phyloP scores from a whole-genome alignment of 2,888 invertebrate species.

The Melanostoma mellinum region DNA sequence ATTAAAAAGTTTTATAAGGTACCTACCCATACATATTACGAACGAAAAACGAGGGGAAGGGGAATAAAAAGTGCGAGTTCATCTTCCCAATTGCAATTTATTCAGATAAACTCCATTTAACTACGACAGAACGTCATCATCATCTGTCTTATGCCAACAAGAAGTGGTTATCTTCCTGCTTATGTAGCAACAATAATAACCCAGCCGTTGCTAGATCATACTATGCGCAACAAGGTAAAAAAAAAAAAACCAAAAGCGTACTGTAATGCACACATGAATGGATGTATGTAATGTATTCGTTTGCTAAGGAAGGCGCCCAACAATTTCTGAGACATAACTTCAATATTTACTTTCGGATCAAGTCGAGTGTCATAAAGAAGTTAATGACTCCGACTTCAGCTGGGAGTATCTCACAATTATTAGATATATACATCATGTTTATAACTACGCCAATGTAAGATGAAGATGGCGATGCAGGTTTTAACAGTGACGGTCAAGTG shows the following conservation, averaged over 20 bases:
- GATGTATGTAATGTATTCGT: neutral
- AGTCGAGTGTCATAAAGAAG: slow-evolving; percentile 50
- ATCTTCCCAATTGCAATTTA: slow-evolving; percentile 37
- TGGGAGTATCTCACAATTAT: neutral
- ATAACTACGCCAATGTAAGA: neutral
- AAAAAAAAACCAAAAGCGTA: slow-evolving; percentile 38
- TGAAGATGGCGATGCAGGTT: slow-evolving; percentile 1
- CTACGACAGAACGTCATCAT: slow-evolving; percentile 39
- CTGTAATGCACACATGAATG: slow-evolving; percentile 16
- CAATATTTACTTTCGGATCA: slow-evolving; percentile 54
- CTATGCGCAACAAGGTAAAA: slow-evolving; percentile 40
- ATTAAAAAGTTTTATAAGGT: slow-evolving; percentile 44
- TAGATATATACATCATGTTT: neutral
- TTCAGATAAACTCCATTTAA: slow-evolving; percentile 41
- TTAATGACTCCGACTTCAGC: slow-evolving; percentile 26
- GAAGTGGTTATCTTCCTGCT: slow-evolving; percentile 2
- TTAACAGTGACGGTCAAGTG: slow-evolving; percentile 30
- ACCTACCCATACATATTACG: too few species aligned
- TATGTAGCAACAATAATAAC: slow-evolving; percentile 23
- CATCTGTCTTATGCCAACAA: slow-evolving; percentile 20
- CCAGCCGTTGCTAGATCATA: slow-evolving; percentile 2
- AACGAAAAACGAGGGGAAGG: neutral
- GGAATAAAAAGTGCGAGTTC: slow-evolving; percentile 25
- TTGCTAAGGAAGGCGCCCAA: slow-evolving; percentile 7
- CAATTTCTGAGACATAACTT: slow-evolving; percentile 44